A percentile compares a stretch with the other conserved stretches of the same genome.
Evolutionary conservation across 2,113 vertebrate species (phyloP).

Genomic region (Mugil cephalus): DNA sequence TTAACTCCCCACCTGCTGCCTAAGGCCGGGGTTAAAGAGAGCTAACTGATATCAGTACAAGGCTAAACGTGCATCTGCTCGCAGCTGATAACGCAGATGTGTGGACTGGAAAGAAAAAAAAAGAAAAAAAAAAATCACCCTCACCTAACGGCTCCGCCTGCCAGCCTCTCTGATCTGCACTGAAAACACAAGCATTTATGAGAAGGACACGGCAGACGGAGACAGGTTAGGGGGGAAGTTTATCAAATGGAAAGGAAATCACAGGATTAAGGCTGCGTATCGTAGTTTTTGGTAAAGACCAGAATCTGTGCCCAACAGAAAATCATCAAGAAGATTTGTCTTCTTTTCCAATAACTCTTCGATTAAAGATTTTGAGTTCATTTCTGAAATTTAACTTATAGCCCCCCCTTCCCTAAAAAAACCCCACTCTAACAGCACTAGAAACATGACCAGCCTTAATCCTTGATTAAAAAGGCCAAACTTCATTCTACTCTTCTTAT

Average conservation of each 20-base stretch:
- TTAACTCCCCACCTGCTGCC: constrained; percentile 1
- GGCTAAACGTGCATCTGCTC: not conserved
- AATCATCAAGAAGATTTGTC: not conserved
- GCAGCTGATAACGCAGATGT: constrained; percentile 1
- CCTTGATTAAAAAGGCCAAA: too few species aligned
- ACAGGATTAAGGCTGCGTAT: not conserved
- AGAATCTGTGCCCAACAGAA: not conserved
- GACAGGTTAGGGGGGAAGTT: not conserved
- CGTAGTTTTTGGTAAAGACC: not conserved
- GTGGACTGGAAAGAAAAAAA: not conserved
- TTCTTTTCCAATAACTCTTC: too few species aligned
- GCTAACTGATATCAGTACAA: constrained; percentile 1
- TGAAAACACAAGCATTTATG: not conserved
- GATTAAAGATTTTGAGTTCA: not conserved
- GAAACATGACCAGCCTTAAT: too few species aligned
- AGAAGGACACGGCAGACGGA: not conserved
- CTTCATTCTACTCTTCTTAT: too few species aligned
- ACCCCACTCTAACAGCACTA: too few species aligned
- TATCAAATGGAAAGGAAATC: not conserved
- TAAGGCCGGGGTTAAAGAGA: constrained; percentile 13
- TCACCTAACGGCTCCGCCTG: not conserved
- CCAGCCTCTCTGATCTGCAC: constrained; percentile 1
- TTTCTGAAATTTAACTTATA: too few species aligned
- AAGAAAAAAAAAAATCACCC: not conserved
- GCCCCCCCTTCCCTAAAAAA: too few species aligned